Percentiles rank a stretch among this genome's conserved stretches.
Conservation (phyloP, 2,888 invertebrate genomes). For the Ptychoptera albimana region DNA sequence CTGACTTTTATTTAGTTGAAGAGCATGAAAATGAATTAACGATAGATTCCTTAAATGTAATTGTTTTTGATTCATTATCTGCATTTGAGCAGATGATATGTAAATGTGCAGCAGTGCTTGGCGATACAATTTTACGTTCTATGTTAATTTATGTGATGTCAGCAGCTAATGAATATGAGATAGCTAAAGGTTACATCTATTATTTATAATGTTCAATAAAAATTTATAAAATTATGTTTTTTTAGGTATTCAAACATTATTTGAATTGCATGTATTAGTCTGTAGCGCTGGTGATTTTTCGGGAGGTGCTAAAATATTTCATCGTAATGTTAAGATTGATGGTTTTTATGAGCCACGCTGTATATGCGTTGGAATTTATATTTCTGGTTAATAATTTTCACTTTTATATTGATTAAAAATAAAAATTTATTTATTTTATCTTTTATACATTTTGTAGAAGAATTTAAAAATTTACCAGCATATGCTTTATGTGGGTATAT, state of each 20-base stretch:
- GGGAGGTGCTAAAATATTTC: background rate
- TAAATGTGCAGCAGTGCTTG: constrained; percentile 47
- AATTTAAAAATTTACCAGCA: constrained; percentile 36
- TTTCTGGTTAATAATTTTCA: constrained; percentile 20
- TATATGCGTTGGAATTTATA: constrained; percentile 26
- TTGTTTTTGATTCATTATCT: constrained; percentile 45
- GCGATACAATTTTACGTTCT: constrained; percentile 41
- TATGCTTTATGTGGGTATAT: constrained; percentile 47
- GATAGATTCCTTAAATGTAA: constrained; percentile 32
- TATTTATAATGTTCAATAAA: constrained; percentile 2
- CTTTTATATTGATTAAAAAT: background rate
- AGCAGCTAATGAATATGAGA: constrained; percentile 30
- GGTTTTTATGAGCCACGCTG: constrained; percentile 24
- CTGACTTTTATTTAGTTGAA: constrained; percentile 32
- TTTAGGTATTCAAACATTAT: constrained; percentile 40
- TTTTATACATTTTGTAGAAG: constrained; percentile 16
- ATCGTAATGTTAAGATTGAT: constrained; percentile 13
- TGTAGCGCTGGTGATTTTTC: constrained; percentile 25
- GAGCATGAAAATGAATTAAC: constrained; percentile 33
- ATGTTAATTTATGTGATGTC: constrained; percentile 41
- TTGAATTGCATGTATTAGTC: constrained; percentile 39
- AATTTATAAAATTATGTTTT: constrained; percentile 6
- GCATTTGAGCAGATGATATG: constrained; percentile 46
- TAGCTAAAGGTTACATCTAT: constrained; percentile 33
- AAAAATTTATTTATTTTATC: background rate